Percentiles rank a stretch among this genome's conserved stretches.
phyloP scores from a whole-genome alignment of 2,888 invertebrate genomes.

The Troglohyphantes excavatus region DNA sequence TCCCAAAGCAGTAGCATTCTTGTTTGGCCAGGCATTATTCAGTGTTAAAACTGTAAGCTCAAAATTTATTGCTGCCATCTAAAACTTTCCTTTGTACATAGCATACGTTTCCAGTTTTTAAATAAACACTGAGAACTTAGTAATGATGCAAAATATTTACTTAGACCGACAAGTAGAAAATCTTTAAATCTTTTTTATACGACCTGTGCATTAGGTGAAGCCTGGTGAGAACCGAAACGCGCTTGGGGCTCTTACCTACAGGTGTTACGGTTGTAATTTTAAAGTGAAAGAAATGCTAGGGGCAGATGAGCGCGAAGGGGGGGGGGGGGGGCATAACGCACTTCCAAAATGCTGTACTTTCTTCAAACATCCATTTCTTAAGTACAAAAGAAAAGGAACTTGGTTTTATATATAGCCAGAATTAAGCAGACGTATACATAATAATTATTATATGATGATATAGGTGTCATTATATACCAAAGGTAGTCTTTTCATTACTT shows the following conservation, averaged over 20 bases:
- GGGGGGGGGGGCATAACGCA: not conserved
- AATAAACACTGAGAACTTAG: conserved; percentile 49
- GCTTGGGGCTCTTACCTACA: conserved; percentile 37
- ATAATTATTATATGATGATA: no score
- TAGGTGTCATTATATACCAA: no score
- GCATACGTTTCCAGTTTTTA: conserved; percentile 44
- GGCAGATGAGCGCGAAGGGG: conserved; percentile 17
- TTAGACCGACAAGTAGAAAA: conserved; percentile 45
- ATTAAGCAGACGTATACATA: not conserved
- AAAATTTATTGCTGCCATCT: conserved; percentile 60
- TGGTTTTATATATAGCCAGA: not conserved
- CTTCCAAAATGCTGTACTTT: not conserved
- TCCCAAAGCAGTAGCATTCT: not conserved
- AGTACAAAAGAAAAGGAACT: conserved; percentile 23
- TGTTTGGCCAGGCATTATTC: conserved; percentile 58
- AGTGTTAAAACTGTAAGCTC: conserved; percentile 56
- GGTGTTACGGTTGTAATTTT: conserved; percentile 52
- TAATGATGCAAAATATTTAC: conserved; percentile 68
- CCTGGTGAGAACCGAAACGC: conserved; percentile 34
- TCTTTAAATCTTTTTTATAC: conserved; percentile 52
- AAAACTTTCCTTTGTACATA: conserved; percentile 20
- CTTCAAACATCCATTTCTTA: not conserved
- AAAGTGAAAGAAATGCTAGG: conserved; percentile 35
- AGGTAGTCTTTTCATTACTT: no score
- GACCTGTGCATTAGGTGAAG: conserved; percentile 39